These are phyloP conservation scores for Anarrhichthys ocellatus DNA, from an alignment of 2,113 vertebrate species.

Conservation along the genomic window DNA sequence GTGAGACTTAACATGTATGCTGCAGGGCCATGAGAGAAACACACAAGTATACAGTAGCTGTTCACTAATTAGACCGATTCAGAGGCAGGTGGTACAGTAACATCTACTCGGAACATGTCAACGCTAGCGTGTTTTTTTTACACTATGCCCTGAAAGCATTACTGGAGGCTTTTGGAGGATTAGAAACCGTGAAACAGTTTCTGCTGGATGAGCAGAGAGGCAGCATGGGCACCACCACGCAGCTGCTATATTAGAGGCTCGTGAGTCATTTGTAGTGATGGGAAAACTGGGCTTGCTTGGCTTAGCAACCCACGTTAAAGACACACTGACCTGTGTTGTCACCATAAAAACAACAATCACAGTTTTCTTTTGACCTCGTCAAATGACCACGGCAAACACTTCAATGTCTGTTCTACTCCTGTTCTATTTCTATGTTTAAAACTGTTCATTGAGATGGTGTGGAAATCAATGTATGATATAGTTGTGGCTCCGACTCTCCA, in stretches of 20 bases:
- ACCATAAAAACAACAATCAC: neutral
- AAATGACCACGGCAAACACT: neutral
- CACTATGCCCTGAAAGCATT: conserved; percentile 47
- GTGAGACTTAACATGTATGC: conserved; percentile 23
- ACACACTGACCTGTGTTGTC: neutral
- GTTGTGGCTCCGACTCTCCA: neutral
- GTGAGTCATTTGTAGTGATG: conserved; percentile 39
- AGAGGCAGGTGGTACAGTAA: conserved; percentile 54
- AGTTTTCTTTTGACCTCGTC: neutral
- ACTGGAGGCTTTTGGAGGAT: conserved; percentile 49
- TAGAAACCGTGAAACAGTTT: conserved; percentile 54
- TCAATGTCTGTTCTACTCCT: neutral
- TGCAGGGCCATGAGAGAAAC: conserved; percentile 43
- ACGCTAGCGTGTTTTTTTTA: conserved; percentile 11
- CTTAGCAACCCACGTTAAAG: neutral
- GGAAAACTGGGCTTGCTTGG: conserved; percentile 23
- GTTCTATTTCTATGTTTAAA: neutral
- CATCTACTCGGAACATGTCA: conserved; percentile 31
- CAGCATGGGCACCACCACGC: conserved; percentile 19
- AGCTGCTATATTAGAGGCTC: conserved; percentile 40
- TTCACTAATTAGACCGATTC: conserved; percentile 52
- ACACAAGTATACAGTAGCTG: conserved; percentile 32
- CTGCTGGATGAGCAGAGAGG: conserved; percentile 49
- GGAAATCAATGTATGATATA: neutral
- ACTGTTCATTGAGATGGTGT: neutral